Evolutionary conservation across 2,797 vertebrate genomes (phyloP), one percentile per base, ranked within the genome.

Genomic region (Sebastolobus altivelis): DNA sequence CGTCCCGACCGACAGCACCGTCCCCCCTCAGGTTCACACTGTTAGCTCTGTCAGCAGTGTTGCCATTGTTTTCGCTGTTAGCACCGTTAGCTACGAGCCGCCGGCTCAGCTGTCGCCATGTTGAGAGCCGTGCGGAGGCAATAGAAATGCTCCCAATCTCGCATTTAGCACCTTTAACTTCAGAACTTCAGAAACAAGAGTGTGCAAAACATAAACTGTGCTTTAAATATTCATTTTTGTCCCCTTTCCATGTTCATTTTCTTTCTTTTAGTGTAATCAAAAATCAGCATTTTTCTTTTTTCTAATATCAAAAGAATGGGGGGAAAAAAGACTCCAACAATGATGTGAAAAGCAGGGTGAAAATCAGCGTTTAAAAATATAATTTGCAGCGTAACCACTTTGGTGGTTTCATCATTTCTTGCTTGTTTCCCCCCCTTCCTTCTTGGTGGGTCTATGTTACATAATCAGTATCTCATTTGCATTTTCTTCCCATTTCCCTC

Each of bases 391-490:
- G 33, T 69, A 59, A 58, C 65, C 29, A 35, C 35, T 74, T 69
- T 62, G 58, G 55, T 56, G 33, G 72, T 68, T 89, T 88, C 54
- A 56, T 79, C 46, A 55, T 56, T 52, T 58, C 29, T n/a, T 69
- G 66, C 85, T 70, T 72, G 22, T 25, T 29, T 59, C 69, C 7
- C 10, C 13, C 18, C 31, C 12, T 38, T 61, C 52, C 59, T 40
- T 67, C 66, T 54, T n/a, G 59, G 25, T 46, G 54, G 33, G 60
- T 75, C 35, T 18, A 1, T 55, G 66, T 91, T 91, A 78, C 80
- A 87, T 86, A 88, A 92, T 72, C 72, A 69, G 43, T 58, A 22
- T n/a, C 72, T 86, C 63, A 91, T 93, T 91, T 87, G 81, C 89
- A 89, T 90, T 77, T 77, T 68, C 59, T 38, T 58, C 55, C 56